A percentile compares a stretch with the other conserved stretches of the same genome.
Evolutionary conservation across 2,113 vertebrate species (phyloP).

Genomic region (Typhlomys cinereus): DNA sequence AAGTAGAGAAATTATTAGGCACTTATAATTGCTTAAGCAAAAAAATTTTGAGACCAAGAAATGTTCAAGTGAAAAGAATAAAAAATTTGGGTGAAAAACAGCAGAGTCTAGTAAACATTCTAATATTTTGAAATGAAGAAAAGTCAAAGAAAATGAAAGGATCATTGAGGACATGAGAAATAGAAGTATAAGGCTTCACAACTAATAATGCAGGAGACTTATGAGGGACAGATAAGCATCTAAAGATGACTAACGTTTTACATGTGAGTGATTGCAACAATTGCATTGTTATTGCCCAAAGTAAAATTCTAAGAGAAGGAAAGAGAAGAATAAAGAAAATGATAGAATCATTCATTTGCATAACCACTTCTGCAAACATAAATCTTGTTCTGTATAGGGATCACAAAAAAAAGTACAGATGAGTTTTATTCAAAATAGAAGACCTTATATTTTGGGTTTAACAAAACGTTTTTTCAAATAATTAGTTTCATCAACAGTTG

Average conservation of each 20-base stretch:
- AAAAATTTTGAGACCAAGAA: background rate
- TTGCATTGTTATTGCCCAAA: background rate
- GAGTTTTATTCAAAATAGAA: background rate
- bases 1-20: background rate
- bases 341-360: background rate
- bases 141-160: background rate
- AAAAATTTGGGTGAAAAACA: background rate
- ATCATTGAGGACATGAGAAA: background rate
- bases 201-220: background rate
- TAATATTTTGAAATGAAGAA: background rate
- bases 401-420: background rate
- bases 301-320: background rate
- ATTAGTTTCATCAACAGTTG: background rate
- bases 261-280: background rate
- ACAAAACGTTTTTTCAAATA: slow-evolving; percentile 7
- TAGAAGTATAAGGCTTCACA: background rate
- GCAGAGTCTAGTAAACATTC: background rate
- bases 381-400: background rate
- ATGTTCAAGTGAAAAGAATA: slow-evolving; percentile 2
- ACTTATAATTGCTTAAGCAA: background rate
- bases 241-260: background rate
- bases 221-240: background rate
- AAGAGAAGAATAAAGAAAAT: background rate
- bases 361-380: background rate
- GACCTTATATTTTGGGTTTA: background rate